Conservation (phyloP, 2,113 vertebrate genomes). For the Cyanoderma ruficeps region DNA sequence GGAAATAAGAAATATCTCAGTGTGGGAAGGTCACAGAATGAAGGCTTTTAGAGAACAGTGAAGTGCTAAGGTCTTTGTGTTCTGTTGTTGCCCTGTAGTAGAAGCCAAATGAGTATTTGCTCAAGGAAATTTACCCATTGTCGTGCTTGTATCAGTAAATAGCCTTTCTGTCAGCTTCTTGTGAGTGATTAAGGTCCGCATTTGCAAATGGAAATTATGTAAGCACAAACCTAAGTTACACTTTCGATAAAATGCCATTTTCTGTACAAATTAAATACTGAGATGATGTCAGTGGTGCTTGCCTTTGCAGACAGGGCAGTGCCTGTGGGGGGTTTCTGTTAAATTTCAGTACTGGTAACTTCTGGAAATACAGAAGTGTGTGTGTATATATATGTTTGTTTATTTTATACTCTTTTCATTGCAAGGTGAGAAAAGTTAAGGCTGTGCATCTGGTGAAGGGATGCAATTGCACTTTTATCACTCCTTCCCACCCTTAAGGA, state of each 20-base stretch:
- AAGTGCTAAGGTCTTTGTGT: not conserved
- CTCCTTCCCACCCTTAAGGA: not conserved
- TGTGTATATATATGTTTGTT: fast-evolving
- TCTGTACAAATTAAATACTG: not conserved
- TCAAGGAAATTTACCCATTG: not conserved
- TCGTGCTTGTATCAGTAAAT: not conserved
- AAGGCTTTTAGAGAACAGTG: not conserved
- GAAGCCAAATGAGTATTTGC: not conserved
- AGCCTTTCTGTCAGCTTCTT: not conserved
- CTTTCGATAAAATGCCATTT: not conserved
- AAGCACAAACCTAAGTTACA: not conserved
- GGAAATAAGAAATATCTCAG: not conserved
- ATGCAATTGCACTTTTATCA: not conserved
- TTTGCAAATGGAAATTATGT: not conserved
- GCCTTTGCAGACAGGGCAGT: not conserved
- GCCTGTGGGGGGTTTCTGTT: not conserved
- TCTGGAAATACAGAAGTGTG: not conserved
- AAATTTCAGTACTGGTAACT: not conserved
- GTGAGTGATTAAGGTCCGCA: not conserved
- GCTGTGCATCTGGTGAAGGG: not conserved
- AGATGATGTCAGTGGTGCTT: not conserved
- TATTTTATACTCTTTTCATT: not conserved
- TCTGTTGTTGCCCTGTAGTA: not conserved
- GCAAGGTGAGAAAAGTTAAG: not conserved
- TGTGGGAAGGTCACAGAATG: not conserved